Evolutionary conservation across 2,888 invertebrate species (phyloP).

Genomic region (Tenthredo amoena): DNA sequence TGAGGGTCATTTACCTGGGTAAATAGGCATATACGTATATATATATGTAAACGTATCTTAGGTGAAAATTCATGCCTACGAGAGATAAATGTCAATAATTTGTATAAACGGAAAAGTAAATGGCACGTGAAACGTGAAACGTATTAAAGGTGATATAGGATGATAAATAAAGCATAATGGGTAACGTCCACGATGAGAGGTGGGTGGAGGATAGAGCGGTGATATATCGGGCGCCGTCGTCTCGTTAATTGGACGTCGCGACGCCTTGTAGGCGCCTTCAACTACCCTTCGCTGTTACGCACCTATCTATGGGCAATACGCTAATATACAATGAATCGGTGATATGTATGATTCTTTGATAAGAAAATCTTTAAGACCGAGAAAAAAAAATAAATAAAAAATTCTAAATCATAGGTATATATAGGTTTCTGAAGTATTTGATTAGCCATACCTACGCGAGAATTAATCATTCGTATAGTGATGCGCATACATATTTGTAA

Average conservation of each 20-base stretch:
- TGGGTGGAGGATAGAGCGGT: conserved; percentile 53
- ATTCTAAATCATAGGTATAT: background rate
- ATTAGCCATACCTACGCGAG: background rate
- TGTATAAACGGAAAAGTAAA: conserved; percentile 48
- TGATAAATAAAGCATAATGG: conserved; percentile 54
- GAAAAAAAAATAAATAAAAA: background rate
- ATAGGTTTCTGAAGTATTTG: no score
- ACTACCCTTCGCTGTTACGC: conserved; percentile 5
- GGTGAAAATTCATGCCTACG: background rate
- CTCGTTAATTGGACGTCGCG: conserved; percentile 63
- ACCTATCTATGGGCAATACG: conserved; percentile 13
- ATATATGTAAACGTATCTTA: background rate
- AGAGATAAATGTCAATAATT: conserved; percentile 47
- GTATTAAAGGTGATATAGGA: conserved; percentile 49
- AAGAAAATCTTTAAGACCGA: background rate
- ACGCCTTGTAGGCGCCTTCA: conserved; percentile 57
- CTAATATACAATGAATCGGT: background rate
- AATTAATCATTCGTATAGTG: background rate
- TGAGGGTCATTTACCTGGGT: background rate
- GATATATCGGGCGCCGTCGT: conserved; percentile 63
- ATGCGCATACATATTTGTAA: background rate
- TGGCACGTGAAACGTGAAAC: conserved; percentile 49
- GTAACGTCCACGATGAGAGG: conserved; percentile 48
- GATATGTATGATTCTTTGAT: background rate
- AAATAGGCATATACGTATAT: background rate